Evolutionary conservation across 1,140 invertebrate species (phyloP).

Genomic region (Aphis gossypii): DNA sequence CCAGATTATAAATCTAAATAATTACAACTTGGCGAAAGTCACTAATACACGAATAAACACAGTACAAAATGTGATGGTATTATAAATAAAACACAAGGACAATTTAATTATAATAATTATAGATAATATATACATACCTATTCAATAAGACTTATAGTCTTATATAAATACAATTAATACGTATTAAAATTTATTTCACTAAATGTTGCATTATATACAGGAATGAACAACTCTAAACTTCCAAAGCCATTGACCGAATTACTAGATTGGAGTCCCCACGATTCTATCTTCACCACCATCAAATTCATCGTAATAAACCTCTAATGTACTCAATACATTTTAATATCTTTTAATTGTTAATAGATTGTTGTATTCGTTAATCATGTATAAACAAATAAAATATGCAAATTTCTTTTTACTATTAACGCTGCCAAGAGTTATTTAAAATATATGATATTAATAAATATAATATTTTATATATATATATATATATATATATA

Average conservation of each 20-base stretch:
- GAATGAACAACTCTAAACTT: neutral
- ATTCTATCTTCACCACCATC: neutral
- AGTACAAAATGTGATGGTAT: no score
- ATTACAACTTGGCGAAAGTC: neutral
- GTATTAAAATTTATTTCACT: neutral
- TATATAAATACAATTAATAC: neutral
- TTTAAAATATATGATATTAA: neutral
- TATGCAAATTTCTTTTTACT: neutral
- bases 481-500: no score
- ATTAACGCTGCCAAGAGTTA: neutral
- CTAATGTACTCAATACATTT: neutral
- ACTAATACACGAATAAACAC: no score
- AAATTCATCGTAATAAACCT: neutral
- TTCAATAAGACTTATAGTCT: no score
- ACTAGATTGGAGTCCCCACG: neutral
- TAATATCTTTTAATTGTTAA: neutral
- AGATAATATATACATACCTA: no score
- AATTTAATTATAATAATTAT: no score
- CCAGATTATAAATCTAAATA: neutral
- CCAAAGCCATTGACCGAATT: neutral
- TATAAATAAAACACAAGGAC: no score
- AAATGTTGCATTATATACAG: neutral
- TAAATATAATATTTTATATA: no score
- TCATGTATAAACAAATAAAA: no score
- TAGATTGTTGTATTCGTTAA: no score